Base-by-base conservation (phyloP, 2,797 vertebrate species). In the Chanos chanos region DNA sequence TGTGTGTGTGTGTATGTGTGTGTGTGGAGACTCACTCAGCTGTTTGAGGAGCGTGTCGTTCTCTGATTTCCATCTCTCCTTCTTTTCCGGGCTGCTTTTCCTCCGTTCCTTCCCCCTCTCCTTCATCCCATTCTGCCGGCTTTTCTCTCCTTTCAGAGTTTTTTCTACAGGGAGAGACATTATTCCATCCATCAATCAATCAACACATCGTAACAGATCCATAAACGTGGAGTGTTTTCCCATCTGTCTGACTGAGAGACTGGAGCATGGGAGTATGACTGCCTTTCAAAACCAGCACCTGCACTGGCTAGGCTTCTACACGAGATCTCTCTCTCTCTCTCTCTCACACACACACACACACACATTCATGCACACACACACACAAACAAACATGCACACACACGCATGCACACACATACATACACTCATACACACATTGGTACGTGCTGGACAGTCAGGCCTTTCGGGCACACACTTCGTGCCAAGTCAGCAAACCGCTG, bases 41-140 rank as follows among this genome's bases (percentile, higher is more conserved):
- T 96, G 92, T 85, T 92, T 92, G 66, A 98, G 91, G 25, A 96
- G 90, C 15, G 93, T 93, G 77, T 90, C 88, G 5, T 89, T 91
- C 70, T 92, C 89, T 49, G 91, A 81, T 87, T 93, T 94, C 84
- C 92, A 87, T 80, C 90, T 92, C 78, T 96, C 94, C 79, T 93
- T 96, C 73, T 92, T 95, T 82, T 94, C 93, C 0, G 92, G 89
- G 66, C 92, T 94, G 84, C 67, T 89, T 82, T 92, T 96, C 75
- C 89, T 86, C 60, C 89, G 87, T 77, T 93, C 92, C 86, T 89
- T 90, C 83, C 83, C 87, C 88, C 86, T 92, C 87, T 21, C 89
- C 83, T 85, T 94, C 87, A 78, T 82, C 89, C 90, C 90, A 87
- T 87, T 92, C 90, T 86, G 90, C 86, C 87, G 80, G 65, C 77